phyloP scores from a whole-genome alignment of 2,113 vertebrate genomes.

The Lophotis ruficrista region DNA sequence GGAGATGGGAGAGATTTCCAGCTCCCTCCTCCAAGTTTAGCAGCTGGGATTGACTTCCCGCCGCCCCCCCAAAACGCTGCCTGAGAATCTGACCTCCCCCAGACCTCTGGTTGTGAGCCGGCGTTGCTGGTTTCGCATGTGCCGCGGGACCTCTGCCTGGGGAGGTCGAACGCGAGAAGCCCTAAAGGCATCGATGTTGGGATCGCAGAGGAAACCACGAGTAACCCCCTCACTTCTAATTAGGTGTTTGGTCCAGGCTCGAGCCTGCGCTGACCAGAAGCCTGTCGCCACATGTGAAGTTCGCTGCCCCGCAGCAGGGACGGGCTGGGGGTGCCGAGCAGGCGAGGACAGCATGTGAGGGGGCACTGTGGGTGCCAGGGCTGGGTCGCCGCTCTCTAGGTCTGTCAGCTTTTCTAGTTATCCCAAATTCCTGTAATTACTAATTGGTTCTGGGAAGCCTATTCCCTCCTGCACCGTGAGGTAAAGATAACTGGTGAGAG shows the following conservation, averaged over 20 bases:
- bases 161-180: neutral
- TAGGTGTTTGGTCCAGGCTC: fast-evolving
- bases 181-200: neutral
- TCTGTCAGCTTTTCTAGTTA: neutral
- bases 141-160: neutral
- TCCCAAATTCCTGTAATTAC: neutral
- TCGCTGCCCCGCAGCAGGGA: neutral
- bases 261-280: neutral
- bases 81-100: neutral
- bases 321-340: no score
- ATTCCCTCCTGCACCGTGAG: neutral
- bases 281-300: neutral
- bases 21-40: neutral
- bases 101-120: neutral
- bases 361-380: fast-evolving
- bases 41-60: neutral
- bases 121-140: neutral
- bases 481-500: neutral
- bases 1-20: neutral
- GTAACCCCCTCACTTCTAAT: neutral
- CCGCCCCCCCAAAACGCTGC: neutral
- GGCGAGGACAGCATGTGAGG: neutral
- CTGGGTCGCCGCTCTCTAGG: neutral
- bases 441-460: neutral
- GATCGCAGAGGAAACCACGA: neutral